Base-by-base conservation (phyloP, 2,113 vertebrate species). In the Spheniscus mendiculus region DNA sequence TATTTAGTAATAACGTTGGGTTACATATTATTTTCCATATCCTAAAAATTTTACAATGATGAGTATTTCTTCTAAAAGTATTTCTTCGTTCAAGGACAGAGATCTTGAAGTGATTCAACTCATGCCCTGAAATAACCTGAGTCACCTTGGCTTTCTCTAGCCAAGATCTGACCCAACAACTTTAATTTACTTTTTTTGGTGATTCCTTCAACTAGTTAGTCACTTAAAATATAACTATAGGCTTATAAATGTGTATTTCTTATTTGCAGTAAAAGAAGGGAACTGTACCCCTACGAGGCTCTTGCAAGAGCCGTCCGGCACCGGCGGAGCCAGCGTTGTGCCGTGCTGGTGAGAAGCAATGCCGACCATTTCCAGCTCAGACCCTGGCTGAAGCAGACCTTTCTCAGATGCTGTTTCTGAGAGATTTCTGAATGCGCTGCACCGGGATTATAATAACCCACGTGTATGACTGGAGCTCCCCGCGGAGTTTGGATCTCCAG, bases 401-500 rank as follows among this genome's bases (percentile, higher is more conserved):
- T 55, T 25, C 71, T 17, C 77, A 17, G 16, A 2, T 17, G 67
- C 50, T 16, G 21, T 10, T 66, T 42, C 70, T 32, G 25, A 87
- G 77, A 12, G 45, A 27, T 76, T 66, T 47, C 90, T 14, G 29
- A 25, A 20, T 4, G 14, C 18, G 52, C 18, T 18, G 50, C 62
- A 10, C 36, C 50, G 30, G 62, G 67, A 42, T 56, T n/a, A 9
- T 4, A 5, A 76, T 10, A 90, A 90, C 45, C 34, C 72, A 34
- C 4, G 5, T 45, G 72, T 36, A 23, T 1, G 2, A 38, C 36
- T 15, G 52, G 78, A 25, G 42, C 76, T 87, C 82, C 67, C 86
- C 0, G 0, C 25, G 90, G 90, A 56, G 62, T 8, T 0, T 17
- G 45, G 49, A 59, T 50, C 78, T 67, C 45, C 0, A 5, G 88